Base-by-base conservation (phyloP, 2,888 invertebrate species). In the Caenorhabditis angaria region DNA sequence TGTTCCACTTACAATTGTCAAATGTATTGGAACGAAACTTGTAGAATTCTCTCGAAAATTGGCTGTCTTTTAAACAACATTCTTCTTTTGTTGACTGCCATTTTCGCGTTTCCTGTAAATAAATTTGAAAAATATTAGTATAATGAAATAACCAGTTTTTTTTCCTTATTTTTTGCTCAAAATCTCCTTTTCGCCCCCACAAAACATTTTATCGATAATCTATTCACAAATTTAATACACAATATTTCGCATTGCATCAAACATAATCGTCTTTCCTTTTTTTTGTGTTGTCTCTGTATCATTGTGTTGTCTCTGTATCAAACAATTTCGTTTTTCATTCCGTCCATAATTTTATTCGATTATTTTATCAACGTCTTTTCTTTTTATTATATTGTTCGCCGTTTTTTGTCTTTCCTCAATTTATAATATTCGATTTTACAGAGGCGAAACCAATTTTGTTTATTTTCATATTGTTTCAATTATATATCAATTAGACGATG, bases 401-500 rank as follows among this genome's bases (percentile, higher is more conserved):
- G 29, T 27, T 22, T 53, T 27, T 53, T 55, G 54, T 48, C 27
- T 41, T 47, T 61, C 47, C 41, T 48, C 20, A 51, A 55, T 28
- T 35, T 25, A 54, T 27, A 65, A 29, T 57, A 2, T 28, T n/a
- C 20, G 3, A 1, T 50, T 53, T 60, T 66, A 47, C 65, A 65
- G 59, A 53, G 27, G 18, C 41, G 12, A 59, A 51, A 20, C 59
- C 41, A 41, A 41, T 41, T 41, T 57, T 41, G 41, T 14, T 12
- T 41, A 53, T 53, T 61, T 59, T 51, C 60, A 60, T 61, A 55
- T 48, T 60, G 57, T 62, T 41, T 47, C 55, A 60, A 32, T 60
- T 62, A 58, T 57, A 58, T 63, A 63, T 50, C 41, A 18, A 41
- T 41, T 41, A 41, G 41, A 41, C 41, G 41, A 87, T 87, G 87